These are phyloP conservation scores for Terebella lapidaria DNA, from an alignment of 2,888 invertebrate species.

Conservation along the genomic window DNA sequence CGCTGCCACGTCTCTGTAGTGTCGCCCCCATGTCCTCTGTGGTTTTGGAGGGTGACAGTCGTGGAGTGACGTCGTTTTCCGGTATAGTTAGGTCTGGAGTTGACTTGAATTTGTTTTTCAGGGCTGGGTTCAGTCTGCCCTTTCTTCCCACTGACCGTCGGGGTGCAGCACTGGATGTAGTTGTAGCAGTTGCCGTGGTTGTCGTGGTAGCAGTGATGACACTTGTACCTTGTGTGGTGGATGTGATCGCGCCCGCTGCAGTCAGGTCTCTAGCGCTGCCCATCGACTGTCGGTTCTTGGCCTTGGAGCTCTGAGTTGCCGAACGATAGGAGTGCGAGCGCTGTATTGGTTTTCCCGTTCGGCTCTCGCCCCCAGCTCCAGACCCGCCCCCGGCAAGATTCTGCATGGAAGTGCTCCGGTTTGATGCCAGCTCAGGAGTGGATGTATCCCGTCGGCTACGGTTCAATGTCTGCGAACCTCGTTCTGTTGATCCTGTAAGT, in stretches of 20 bases:
- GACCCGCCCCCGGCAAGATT: too few relatives aligned
- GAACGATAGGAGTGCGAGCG: constrained; percentile 2
- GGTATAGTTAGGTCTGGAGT: neutral
- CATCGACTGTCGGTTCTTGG: neutral
- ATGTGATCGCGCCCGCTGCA: neutral
- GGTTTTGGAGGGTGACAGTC: neutral
- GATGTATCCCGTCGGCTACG: too few relatives aligned
- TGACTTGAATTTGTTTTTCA: constrained; percentile 6
- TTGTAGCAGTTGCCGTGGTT: neutral
- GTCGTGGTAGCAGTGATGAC: neutral
- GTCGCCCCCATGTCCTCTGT: neutral
- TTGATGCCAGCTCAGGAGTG: too few relatives aligned
- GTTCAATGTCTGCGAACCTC: too few relatives aligned
- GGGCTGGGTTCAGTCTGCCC: neutral
- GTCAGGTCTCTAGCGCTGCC: neutral
- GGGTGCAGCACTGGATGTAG: neutral
- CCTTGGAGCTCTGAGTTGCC: neutral
- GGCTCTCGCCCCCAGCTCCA: too few relatives aligned
- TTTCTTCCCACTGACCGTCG: too few relatives aligned
- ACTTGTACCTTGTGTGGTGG: neutral
- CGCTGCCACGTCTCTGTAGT: neutral
- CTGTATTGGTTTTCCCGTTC: too few relatives aligned
- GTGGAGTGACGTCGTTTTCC: neutral
- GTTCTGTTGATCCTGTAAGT: too few relatives aligned
- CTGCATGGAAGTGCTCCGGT: too few relatives aligned